phyloP scores from a whole-genome alignment of 2,888 invertebrate genomes.

The Siphlonurus alternatus region DNA sequence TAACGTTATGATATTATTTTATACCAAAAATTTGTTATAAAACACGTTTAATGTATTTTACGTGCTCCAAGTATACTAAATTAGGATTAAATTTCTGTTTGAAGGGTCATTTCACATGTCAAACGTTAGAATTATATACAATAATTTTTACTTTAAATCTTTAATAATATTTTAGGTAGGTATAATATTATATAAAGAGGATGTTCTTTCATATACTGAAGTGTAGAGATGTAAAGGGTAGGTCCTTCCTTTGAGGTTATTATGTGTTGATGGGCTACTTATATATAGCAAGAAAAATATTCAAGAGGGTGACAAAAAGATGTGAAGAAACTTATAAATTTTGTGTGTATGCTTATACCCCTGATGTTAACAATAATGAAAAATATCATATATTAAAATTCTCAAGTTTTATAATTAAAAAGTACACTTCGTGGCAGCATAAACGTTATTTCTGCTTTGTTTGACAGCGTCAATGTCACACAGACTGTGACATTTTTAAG shows the following conservation, averaged over 20 bases:
- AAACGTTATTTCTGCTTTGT: too few relatives aligned
- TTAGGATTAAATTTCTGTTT: neutral
- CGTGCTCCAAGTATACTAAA: neutral
- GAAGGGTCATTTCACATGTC: neutral
- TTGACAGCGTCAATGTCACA: too few relatives aligned
- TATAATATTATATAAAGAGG: too few relatives aligned
- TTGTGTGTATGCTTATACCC: neutral
- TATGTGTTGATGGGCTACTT: neutral
- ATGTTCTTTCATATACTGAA: neutral
- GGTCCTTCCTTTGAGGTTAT: neutral
- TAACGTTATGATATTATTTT: neutral
- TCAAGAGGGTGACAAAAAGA: neutral
- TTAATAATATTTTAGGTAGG: neutral
- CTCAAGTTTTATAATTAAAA: too few relatives aligned
- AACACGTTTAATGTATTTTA: neutral
- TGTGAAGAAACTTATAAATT: neutral
- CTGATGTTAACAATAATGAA: too few relatives aligned
- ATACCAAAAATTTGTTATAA: neutral
- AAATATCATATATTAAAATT: too few relatives aligned
- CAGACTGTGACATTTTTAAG: too few relatives aligned
- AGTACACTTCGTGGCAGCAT: too few relatives aligned
- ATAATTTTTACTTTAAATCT: neutral
- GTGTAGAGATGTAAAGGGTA: neutral
- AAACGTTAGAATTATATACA: neutral
- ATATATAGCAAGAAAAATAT: neutral